Conservation (phyloP, 2,888 invertebrate genomes). For the Rosalia funebris region DNA sequence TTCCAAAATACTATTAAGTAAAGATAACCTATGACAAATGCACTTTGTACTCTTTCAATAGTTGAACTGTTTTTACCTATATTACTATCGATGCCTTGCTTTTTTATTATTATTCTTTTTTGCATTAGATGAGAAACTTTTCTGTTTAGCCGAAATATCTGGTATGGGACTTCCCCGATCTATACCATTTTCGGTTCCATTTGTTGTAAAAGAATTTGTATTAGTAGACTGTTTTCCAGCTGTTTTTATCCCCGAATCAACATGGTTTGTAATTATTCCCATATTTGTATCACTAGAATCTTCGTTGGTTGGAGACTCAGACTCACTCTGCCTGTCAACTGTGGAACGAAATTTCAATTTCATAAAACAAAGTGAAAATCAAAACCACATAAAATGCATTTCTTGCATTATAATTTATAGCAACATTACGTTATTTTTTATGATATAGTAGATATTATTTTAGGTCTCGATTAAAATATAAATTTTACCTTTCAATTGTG, state of each 20-base stretch:
- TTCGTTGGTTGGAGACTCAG: slow-evolving; percentile 85
- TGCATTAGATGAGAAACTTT: slow-evolving; percentile 67
- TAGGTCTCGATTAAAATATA: too few relatives aligned
- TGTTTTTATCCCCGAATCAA: slow-evolving; percentile 59
- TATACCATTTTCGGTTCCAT: slow-evolving; percentile 60
- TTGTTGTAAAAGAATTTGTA: slow-evolving; percentile 50
- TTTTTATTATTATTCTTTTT: slow-evolving; percentile 86
- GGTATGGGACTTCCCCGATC: slow-evolving; percentile 65
- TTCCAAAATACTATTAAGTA: background rate
- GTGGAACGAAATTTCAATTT: slow-evolving; percentile 32
- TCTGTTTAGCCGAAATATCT: slow-evolving; percentile 76
- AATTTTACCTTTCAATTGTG: too few relatives aligned
- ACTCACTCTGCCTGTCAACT: slow-evolving; percentile 88
- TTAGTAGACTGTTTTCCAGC: slow-evolving; percentile 62
- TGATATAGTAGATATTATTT: too few relatives aligned
- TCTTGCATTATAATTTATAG: too few relatives aligned
- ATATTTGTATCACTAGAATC: slow-evolving; percentile 74
- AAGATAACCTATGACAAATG: background rate
- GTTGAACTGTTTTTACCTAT: slow-evolving; percentile 34
- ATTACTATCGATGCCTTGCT: slow-evolving; percentile 79
- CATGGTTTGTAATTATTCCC: slow-evolving; percentile 63
- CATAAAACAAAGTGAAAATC: too few relatives aligned
- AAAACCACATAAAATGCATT: too few relatives aligned
- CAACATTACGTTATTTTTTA: too few relatives aligned
- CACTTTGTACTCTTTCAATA: background rate